Percentiles rank a stretch among this genome's conserved stretches.
These are phyloP conservation scores for Noturus placidus DNA, from an alignment of 2,113 vertebrate species.

Conservation along the genomic window DNA sequence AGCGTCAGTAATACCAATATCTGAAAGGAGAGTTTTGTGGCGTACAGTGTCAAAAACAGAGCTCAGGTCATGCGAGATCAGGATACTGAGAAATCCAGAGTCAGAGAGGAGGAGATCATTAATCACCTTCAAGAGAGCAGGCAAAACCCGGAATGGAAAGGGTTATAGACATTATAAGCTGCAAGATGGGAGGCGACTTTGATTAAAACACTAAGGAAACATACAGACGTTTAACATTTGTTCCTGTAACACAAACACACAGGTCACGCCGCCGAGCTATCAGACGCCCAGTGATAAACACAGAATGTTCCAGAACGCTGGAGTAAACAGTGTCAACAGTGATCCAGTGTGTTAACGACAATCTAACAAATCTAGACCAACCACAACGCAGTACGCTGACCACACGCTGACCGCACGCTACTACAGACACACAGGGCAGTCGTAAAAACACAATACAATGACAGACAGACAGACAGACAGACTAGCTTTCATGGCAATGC, in stretches of 20 bases:
- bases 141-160: too few relatives aligned
- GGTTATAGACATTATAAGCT: too few relatives aligned
- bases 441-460: not conserved
- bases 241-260: conserved; percentile 30
- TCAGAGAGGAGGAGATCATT: too few relatives aligned
- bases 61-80: too few relatives aligned
- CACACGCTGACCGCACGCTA: not conserved
- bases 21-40: too few relatives aligned
- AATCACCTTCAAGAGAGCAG: too few relatives aligned
- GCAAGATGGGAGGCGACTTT: too few relatives aligned
- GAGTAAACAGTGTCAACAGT: conserved; percentile 33
- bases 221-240: conserved; percentile 7
- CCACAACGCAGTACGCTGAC: conserved; percentile 19
- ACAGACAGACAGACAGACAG: not conserved
- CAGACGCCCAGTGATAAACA: conserved; percentile 20
- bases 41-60: too few relatives aligned
- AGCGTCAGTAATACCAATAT: too few relatives aligned
- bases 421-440: not conserved
- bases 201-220: conserved; percentile 1
- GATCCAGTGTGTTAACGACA: conserved; percentile 26
- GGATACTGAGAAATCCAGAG: too few relatives aligned
- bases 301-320: conserved; percentile 27
- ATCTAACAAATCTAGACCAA: conserved; percentile 30
- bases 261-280: not conserved
- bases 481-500: not conserved